Conservation (phyloP, 2,113 vertebrate genomes). For the Salvelinus alpinus region DNA sequence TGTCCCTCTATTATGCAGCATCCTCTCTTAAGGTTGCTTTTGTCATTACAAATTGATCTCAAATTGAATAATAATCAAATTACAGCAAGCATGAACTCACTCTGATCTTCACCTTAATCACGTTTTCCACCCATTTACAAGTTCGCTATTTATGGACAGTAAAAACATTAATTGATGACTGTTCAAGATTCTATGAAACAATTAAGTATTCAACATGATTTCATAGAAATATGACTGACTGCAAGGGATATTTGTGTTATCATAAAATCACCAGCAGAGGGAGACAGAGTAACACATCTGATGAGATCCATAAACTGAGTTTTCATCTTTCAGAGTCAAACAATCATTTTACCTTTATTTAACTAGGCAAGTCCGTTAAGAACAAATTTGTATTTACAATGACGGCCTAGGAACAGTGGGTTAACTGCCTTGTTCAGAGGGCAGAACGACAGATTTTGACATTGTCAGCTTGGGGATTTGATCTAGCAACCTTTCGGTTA, state of each 20-base stretch:
- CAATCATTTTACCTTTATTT: neutral
- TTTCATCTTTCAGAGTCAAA: neutral
- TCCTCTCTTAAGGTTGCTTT: too few species aligned
- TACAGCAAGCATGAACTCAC: neutral
- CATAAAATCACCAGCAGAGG: slow-evolving; percentile 31
- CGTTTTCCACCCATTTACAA: neutral
- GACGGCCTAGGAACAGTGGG: too few species aligned
- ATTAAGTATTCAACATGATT: neutral
- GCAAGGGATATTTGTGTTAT: neutral
- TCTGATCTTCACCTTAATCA: neutral
- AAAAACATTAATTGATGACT: neutral
- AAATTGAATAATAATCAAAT: neutral
- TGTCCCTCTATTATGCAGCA: neutral
- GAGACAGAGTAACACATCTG: slow-evolving; percentile 9
- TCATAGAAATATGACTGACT: neutral
- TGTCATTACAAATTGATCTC: neutral
- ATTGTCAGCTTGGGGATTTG: too few species aligned
- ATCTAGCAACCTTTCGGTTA: too few species aligned
- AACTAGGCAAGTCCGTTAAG: too few species aligned
- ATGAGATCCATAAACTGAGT: neutral
- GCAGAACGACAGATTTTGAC: too few species aligned
- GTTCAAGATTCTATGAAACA: neutral
- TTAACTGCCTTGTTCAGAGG: too few species aligned
- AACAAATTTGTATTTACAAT: too few species aligned
- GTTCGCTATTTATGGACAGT: neutral